A percentile compares a stretch with the other conserved stretches of the same genome.
These are phyloP conservation scores for Eubasilissa splendida DNA, from an alignment of 2,888 invertebrate genomes.

Conservation along the genomic window DNA sequence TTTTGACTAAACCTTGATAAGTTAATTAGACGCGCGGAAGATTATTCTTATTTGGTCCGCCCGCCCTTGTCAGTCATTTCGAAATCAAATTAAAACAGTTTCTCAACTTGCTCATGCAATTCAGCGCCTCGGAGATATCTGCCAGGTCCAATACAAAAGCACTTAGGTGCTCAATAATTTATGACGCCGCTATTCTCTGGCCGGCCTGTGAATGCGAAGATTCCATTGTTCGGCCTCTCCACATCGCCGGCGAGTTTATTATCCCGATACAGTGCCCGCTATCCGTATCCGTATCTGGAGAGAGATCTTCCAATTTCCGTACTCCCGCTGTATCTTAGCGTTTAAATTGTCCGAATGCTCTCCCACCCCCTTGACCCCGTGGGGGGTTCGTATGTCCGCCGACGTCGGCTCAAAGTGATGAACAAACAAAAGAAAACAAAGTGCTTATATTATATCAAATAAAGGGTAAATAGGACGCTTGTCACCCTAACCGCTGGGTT, in stretches of 20 bases:
- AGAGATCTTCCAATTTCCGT: constrained; percentile 25
- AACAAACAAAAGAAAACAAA: constrained; percentile 12
- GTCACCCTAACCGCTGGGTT: constrained; percentile 27
- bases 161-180: background rate
- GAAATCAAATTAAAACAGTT: too few species aligned
- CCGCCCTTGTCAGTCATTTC: too few species aligned
- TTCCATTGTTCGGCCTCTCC: background rate
- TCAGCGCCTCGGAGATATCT: background rate
- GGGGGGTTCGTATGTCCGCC: background rate
- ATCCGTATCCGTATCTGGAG: constrained; percentile 11
- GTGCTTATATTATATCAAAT: constrained; percentile 16
- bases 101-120: too few species aligned
- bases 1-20: too few species aligned
- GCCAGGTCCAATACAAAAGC: background rate
- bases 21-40: too few species aligned
- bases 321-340: background rate
- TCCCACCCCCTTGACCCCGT: background rate
- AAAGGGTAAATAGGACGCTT: constrained; percentile 26
- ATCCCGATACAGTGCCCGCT: background rate
- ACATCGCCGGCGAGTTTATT: constrained; percentile 8
- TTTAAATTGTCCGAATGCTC: background rate
- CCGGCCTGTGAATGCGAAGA: background rate
- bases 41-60: too few species aligned
- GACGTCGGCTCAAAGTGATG: background rate
- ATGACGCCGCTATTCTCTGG: background rate